phyloP scores from a whole-genome alignment of 2,888 invertebrate species.

The Mongoloraphidia duomilia region DNA sequence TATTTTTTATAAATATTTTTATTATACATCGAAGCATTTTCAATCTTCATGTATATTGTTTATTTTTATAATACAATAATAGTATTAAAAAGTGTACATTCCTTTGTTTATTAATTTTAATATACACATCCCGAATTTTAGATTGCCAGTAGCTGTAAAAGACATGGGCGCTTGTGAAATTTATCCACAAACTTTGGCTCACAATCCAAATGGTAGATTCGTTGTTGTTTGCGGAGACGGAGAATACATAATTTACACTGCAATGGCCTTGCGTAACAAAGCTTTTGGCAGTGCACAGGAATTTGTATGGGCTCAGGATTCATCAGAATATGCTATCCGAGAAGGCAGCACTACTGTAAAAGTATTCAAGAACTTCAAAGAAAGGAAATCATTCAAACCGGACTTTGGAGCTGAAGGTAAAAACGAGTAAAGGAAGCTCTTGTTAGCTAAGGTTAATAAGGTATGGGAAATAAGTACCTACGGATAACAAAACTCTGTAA shows the following conservation, averaged over 20 bases:
- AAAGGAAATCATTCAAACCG: slow-evolving; percentile 87
- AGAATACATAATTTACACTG: slow-evolving; percentile 99
- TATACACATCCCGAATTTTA: neutral
- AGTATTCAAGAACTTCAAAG: slow-evolving; percentile 97
- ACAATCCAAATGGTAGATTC: slow-evolving; percentile 91
- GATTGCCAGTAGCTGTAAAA: slow-evolving; percentile 82
- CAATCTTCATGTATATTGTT: too few species aligned
- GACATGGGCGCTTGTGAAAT: slow-evolving; percentile 99
- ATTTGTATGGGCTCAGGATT: slow-evolving; percentile 97
- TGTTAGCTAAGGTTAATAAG: too few species aligned
- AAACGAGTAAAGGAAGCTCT: too few species aligned
- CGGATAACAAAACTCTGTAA: too few species aligned
- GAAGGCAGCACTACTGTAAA: slow-evolving; percentile 84
- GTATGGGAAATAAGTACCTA: too few species aligned
- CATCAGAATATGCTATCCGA: slow-evolving; percentile 79
- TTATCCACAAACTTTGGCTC: slow-evolving; percentile 95
- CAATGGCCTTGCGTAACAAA: slow-evolving; percentile 97
- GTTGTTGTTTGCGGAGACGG: slow-evolving; percentile 98
- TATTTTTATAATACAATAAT: too few species aligned
- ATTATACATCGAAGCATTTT: too few species aligned
- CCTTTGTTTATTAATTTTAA: neutral
- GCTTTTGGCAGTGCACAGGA: slow-evolving; percentile 97
- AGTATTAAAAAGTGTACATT: too few species aligned
- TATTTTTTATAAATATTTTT: too few species aligned
- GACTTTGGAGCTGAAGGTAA: slow-evolving; percentile 90